phyloP scores from a whole-genome alignment of 2,888 invertebrate genomes.

The Rosalia funebris region DNA sequence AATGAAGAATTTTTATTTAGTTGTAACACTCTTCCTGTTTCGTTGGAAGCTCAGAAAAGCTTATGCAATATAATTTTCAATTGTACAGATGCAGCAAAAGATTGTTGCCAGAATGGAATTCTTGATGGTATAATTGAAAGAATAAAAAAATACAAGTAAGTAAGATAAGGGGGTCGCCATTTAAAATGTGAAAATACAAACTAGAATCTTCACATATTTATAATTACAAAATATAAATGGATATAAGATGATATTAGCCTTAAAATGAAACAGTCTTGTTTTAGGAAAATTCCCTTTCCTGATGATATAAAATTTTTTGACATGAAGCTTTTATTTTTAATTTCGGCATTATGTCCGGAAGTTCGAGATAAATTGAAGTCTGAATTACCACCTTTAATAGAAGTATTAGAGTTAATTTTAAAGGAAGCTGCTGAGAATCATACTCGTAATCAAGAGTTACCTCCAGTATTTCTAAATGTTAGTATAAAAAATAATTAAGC shows the following conservation, averaged over 20 bases:
- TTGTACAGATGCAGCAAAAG: conserved; percentile 70
- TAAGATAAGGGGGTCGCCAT: background rate
- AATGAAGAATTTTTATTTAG: conserved; percentile 62
- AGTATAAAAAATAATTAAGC: conserved; percentile 19
- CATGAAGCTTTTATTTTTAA: conserved; percentile 86
- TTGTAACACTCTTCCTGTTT: conserved; percentile 67
- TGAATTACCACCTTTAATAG: conserved; percentile 76
- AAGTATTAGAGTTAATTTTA: conserved; percentile 74
- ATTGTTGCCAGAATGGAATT: conserved; percentile 71
- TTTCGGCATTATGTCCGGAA: conserved; percentile 83
- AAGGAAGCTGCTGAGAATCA: conserved; percentile 58
- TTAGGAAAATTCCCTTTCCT: conserved; percentile 69
- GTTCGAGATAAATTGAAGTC: conserved; percentile 73
- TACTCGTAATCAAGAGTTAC: conserved; percentile 38
- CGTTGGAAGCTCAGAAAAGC: conserved; percentile 85
- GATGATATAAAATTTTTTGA: conserved; percentile 85
- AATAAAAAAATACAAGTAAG: conserved; percentile 71
- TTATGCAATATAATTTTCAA: conserved; percentile 90
- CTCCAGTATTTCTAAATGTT: conserved; percentile 41
- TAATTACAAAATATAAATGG: background rate
- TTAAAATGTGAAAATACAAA: background rate
- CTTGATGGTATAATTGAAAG: conserved; percentile 79
- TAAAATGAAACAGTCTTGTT: conserved; percentile 34
- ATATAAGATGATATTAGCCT: too few relatives aligned
- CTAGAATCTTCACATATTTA: too few relatives aligned